phyloP scores from a whole-genome alignment of 2,797 vertebrate species.

The Knipowitschia caucasica region DNA sequence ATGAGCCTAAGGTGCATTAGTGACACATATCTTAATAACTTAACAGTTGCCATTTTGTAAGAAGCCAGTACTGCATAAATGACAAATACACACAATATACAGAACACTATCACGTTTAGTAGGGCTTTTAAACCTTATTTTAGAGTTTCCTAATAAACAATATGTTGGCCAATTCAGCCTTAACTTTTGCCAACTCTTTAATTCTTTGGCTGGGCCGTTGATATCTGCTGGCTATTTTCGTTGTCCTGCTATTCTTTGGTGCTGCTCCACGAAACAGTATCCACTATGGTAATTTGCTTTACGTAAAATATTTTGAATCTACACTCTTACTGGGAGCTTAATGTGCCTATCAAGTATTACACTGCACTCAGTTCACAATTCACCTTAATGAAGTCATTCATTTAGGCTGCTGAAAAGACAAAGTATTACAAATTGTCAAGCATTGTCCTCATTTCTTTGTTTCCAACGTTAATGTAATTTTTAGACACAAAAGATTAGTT shows the following conservation, averaged over 20 bases:
- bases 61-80: too few relatives aligned
- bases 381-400: constrained; percentile 29
- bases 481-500: background rate
- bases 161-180: too few relatives aligned
- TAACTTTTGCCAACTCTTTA: background rate
- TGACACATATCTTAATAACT: background rate
- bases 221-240: background rate
- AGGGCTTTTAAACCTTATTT: too few relatives aligned
- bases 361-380: constrained; percentile 17
- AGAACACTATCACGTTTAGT: too few relatives aligned
- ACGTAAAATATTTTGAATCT: background rate
- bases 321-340: constrained; percentile 1
- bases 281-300: background rate
- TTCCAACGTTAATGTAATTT: constrained; percentile 4
- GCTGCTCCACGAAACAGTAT: background rate
- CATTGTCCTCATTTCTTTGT: constrained; percentile 19
- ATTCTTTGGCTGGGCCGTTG: background rate
- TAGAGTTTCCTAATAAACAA: too few relatives aligned
- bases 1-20: background rate
- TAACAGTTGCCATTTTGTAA: too few relatives aligned
- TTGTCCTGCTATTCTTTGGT: background rate
- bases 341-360: constrained; percentile 14
- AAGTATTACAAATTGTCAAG: constrained; percentile 1
- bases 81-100: too few relatives aligned
- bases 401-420: constrained; percentile 13